These are phyloP conservation scores for Coregonus suidteri DNA, from an alignment of 2,797 vertebrate genomes.

Conservation along the genomic window DNA sequence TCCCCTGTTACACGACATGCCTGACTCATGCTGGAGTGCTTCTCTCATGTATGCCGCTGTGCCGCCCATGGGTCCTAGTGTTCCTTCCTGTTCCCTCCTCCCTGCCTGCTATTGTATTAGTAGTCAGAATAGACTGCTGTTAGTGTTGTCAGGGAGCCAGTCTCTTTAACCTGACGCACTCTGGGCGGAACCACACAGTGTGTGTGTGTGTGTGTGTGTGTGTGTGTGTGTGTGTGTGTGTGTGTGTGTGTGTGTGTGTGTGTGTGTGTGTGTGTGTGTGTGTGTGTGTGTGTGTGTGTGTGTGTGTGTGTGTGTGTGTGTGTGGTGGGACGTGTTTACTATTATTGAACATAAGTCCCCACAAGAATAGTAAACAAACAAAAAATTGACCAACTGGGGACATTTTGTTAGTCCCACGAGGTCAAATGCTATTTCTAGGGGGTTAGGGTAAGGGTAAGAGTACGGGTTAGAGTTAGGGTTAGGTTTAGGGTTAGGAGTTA, in stretches of 20 bases:
- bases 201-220: neutral
- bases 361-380: too few relatives aligned
- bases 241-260: constrained; percentile 5
- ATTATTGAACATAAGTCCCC: too few relatives aligned
- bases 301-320: constrained; percentile 6
- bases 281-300: neutral
- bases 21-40: constrained; percentile 71
- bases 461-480: too few relatives aligned
- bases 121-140: constrained; percentile 10
- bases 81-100: constrained; percentile 25
- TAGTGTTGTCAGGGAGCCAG: neutral
- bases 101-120: neutral
- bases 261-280: neutral
- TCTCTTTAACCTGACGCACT: constrained; percentile 19
- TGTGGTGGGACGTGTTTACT: neutral
- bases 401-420: too few relatives aligned
- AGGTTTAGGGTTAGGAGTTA: too few relatives aligned
- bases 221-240: constrained; percentile 9
- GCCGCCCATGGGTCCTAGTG: constrained; percentile 59
- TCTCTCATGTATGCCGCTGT: constrained; percentile 45
- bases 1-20: constrained; percentile 64
- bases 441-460: too few relatives aligned
- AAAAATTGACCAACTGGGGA: too few relatives aligned
- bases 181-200: constrained; percentile 13
- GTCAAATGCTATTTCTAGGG: too few relatives aligned